Evolutionary conservation across 2,113 vertebrate species (phyloP).

Genomic region (Micronycteris hirsuta): DNA sequence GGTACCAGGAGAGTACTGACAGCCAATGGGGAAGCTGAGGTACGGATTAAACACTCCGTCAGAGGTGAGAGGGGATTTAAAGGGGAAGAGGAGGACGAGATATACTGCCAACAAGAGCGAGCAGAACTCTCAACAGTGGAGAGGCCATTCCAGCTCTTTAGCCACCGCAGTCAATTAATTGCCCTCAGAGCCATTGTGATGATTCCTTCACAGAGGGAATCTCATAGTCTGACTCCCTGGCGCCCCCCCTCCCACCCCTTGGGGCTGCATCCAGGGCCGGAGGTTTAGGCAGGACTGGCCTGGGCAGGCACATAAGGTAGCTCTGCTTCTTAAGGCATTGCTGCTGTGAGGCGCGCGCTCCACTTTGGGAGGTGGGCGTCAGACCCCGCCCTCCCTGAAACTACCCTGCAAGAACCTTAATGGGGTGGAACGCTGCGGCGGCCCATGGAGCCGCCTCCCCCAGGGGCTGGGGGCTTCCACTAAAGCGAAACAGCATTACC

Average conservation of each 20-base stretch:
- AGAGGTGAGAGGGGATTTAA: background rate
- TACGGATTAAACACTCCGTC: slow-evolving; percentile 23
- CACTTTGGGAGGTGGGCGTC: background rate
- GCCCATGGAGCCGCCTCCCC: background rate
- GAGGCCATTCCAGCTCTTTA: background rate
- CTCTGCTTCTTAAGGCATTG: slow-evolving; percentile 69
- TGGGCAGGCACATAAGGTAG: slow-evolving; percentile 65
- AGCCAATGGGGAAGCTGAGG: slow-evolving; percentile 47
- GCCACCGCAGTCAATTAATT: background rate
- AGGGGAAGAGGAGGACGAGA: background rate
- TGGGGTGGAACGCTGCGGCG: background rate
- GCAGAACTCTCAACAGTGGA: background rate
- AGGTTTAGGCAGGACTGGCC: slow-evolving; percentile 50
- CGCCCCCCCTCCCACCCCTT: background rate
- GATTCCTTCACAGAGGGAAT: slow-evolving; percentile 13
- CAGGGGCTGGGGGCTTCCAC: background rate
- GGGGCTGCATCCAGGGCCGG: background rate
- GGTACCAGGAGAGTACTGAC: slow-evolving; percentile 53
- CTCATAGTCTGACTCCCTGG: background rate
- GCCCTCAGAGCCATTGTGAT: background rate
- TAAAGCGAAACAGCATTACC: slow-evolving; percentile 38
- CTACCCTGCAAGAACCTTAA: slow-evolving; percentile 21
- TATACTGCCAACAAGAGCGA: background rate
- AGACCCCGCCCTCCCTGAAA: background rate
- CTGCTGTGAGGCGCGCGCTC: background rate